Evolutionary conservation across 2,888 invertebrate genomes (phyloP).

Genomic region (Julus scandinavius): DNA sequence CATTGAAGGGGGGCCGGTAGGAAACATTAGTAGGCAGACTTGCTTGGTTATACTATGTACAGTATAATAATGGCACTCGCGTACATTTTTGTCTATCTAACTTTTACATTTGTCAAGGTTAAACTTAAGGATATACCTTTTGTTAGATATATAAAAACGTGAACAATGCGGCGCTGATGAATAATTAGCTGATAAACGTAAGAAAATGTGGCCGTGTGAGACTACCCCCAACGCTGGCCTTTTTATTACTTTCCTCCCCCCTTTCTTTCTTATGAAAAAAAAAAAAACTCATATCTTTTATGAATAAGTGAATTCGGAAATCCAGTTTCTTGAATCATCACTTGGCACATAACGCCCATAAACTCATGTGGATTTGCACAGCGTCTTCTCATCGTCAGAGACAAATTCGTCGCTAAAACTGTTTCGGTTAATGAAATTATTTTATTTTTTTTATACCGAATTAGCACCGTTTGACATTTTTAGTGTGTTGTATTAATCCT

Average conservation of each 20-base stretch:
- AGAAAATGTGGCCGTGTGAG: constrained; percentile 26
- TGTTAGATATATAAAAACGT: constrained; percentile 22
- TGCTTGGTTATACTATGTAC: background rate
- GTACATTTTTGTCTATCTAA: background rate
- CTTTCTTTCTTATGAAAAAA: too few species aligned
- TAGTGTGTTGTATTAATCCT: too few species aligned
- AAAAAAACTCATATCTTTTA: too few species aligned
- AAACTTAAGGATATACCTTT: constrained; percentile 29
- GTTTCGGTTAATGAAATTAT: too few species aligned
- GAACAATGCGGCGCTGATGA: constrained; percentile 25
- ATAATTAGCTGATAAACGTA: constrained; percentile 29
- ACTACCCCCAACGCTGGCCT: background rate
- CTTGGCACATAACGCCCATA: background rate
- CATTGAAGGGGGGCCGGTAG: background rate
- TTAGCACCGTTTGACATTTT: too few species aligned
- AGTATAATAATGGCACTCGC: background rate
- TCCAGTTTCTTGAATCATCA: background rate
- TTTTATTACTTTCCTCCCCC: background rate
- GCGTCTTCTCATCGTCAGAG: too few species aligned
- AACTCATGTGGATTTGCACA: too few species aligned
- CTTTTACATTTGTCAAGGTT: background rate
- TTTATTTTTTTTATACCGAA: too few species aligned
- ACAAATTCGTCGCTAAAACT: too few species aligned
- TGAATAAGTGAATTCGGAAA: background rate
- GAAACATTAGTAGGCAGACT: background rate